Percentiles rank a stretch among this genome's conserved stretches.
These are phyloP conservation scores for Siphamia tubifer DNA, from an alignment of 2,113 vertebrate genomes.

Conservation along the genomic window DNA sequence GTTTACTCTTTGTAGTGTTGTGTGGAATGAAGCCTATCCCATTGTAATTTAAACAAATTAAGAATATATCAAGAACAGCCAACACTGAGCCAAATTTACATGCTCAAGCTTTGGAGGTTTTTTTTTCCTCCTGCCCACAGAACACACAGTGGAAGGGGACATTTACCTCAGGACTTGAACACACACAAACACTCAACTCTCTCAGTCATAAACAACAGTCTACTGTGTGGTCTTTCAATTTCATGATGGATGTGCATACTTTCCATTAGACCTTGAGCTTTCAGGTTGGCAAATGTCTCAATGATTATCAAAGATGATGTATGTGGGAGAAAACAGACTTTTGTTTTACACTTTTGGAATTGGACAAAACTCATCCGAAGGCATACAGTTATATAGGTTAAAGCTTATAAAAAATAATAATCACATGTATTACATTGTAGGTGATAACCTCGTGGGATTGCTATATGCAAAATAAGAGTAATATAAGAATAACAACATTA, in stretches of 20 bases:
- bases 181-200: background rate
- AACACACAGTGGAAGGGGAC: background rate
- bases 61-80: too few relatives aligned
- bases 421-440: too few relatives aligned
- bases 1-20: background rate
- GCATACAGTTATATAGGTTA: too few relatives aligned
- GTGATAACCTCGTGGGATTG: too few relatives aligned
- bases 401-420: too few relatives aligned
- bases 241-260: slow-evolving; percentile 30
- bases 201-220: slow-evolving; percentile 4
- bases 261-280: slow-evolving; percentile 12
- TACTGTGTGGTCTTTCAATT: slow-evolving; percentile 31
- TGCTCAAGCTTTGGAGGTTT: background rate
- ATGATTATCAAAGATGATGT: slow-evolving; percentile 10
- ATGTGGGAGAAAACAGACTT: slow-evolving; percentile 41
- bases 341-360: background rate
- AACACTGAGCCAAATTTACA: background rate
- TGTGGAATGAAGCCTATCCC: background rate
- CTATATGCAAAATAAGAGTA: too few relatives aligned
- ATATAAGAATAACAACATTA: background rate
- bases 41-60: too few relatives aligned
- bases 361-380: background rate
- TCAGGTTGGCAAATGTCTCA: slow-evolving; percentile 5
- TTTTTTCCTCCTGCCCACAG: background rate
- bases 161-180: background rate